These are phyloP conservation scores for Diploptera punctata DNA, from an alignment of 2,888 invertebrate genomes.

Conservation along the genomic window DNA sequence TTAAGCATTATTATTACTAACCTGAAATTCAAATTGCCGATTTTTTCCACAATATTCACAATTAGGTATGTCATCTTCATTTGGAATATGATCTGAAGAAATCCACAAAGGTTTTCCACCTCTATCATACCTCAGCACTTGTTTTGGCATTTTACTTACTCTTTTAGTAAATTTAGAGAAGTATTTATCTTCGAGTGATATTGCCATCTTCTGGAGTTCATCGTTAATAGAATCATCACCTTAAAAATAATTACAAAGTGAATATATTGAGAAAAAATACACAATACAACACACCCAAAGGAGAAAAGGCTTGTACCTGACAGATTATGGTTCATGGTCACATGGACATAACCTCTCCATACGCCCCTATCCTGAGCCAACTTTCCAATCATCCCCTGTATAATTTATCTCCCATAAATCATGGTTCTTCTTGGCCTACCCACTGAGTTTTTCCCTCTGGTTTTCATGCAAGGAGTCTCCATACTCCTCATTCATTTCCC, in stretches of 20 bases:
- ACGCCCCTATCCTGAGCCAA: no score
- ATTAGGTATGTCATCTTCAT: slow-evolving; percentile 66
- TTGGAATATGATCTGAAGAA: slow-evolving; percentile 62
- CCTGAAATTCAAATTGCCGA: slow-evolving; percentile 57
- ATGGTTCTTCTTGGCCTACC: no score
- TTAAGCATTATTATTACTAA: no score
- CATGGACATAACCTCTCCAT: no score
- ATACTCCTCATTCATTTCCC: no score
- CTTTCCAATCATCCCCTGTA: no score
- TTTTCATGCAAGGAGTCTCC: no score
- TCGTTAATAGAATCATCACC: slow-evolving; percentile 64
- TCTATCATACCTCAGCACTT: slow-evolving; percentile 81
- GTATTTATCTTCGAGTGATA: slow-evolving; percentile 71
- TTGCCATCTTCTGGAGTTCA: slow-evolving; percentile 74
- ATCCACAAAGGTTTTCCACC: slow-evolving; percentile 87
- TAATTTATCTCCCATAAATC: no score
- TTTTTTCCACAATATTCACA: slow-evolving; percentile 76
- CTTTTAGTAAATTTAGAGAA: slow-evolving; percentile 80
- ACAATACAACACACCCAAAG: neutral
- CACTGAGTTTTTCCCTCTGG: no score
- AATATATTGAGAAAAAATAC: slow-evolving; percentile 33
- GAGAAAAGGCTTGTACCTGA: no score
- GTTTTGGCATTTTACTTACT: slow-evolving; percentile 75
- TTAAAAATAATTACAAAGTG: no score
- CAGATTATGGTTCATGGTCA: no score